These are phyloP conservation scores for Dicranocentrus wangi DNA, from an alignment of 2,888 invertebrate species.

Conservation along the genomic window DNA sequence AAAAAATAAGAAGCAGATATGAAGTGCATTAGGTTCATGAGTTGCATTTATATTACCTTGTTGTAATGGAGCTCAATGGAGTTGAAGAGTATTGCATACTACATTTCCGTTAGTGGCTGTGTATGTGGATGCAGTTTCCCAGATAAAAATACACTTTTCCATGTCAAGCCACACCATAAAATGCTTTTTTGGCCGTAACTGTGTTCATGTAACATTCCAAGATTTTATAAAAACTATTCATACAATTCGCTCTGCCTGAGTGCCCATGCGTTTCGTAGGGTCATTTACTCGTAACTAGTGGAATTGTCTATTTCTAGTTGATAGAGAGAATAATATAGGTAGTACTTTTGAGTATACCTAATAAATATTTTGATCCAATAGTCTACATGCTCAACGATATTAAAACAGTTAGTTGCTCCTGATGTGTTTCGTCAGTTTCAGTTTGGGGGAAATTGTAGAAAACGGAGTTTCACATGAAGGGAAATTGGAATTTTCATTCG, in stretches of 20 bases:
- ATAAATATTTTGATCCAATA: no score
- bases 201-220: no score
- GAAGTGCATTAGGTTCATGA: conserved; percentile 58
- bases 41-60: conserved; percentile 54
- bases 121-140: background rate
- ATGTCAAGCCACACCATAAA: conserved; percentile 17
- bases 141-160: conserved; percentile 23
- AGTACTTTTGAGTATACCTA: no score
- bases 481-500: background rate
- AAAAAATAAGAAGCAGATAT: conserved; percentile 42
- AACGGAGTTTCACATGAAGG: background rate
- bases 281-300: conserved; percentile 21
- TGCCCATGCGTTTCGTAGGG: conserved; percentile 50
- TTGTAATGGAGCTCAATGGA: conserved; percentile 26
- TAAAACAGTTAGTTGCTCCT: no score
- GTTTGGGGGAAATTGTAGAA: no score
- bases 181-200: no score
- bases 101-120: no score
- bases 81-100: background rate
- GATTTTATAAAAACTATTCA: no score
- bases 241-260: conserved; percentile 41
- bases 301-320: conserved; percentile 29
- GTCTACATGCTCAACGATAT: no score
- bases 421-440: no score
- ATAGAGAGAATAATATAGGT: background rate